Percentiles rank a stretch among this genome's conserved stretches.
Conservation (phyloP, 2,888 invertebrate species). For the Tachina lurida region DNA sequence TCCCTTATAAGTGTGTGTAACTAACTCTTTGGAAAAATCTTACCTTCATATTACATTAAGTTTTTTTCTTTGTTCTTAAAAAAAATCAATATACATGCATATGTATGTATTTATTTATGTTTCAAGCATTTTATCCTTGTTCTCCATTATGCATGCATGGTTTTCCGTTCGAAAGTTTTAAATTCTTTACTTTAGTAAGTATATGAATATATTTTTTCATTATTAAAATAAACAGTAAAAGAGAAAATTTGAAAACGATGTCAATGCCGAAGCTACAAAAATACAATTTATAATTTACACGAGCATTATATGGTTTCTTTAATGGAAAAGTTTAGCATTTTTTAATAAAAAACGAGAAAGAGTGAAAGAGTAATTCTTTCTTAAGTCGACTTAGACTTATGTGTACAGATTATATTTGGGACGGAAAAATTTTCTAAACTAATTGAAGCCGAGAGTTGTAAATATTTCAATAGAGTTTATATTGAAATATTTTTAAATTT, state of each 20-base stretch:
- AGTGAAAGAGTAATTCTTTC: background rate
- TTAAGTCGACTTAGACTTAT: no score
- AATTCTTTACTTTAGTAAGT: background rate
- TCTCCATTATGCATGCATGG: background rate
- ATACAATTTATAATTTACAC: constrained; percentile 1
- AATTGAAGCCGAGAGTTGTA: no score
- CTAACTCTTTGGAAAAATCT: background rate
- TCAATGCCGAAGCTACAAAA: constrained; percentile 33
- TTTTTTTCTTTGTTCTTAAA: background rate
- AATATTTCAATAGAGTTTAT: no score
- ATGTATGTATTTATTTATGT: background rate
- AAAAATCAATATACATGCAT: constrained; percentile 14
- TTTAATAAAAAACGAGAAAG: background rate
- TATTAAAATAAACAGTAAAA: constrained; percentile 20
- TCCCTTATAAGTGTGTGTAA: no score
- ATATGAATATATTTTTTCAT: constrained; percentile 6
- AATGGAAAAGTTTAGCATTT: background rate
- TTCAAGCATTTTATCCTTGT: background rate
- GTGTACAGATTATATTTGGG: no score
- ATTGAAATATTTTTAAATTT: no score
- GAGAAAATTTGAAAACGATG: constrained; percentile 12
- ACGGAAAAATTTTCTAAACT: no score
- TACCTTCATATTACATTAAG: background rate
- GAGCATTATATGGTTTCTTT: constrained; percentile 46
- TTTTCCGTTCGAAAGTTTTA: no score